Evolutionary conservation across 2,113 vertebrate species (phyloP).

Genomic region (Nannobrachium achirus): DNA sequence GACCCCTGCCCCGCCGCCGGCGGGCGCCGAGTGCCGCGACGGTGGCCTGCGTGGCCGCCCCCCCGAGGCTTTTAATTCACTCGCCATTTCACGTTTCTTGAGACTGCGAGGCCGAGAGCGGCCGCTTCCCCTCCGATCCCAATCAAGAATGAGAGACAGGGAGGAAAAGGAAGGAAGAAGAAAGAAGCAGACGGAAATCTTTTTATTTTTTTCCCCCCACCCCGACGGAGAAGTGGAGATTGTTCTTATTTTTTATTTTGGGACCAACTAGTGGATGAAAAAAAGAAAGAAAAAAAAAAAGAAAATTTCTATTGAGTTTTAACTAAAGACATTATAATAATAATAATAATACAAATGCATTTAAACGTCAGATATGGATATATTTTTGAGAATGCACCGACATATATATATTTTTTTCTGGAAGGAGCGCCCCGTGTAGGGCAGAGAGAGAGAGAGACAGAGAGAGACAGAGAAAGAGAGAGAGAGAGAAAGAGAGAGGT

Average conservation of each 20-base stretch:
- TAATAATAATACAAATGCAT: constrained; percentile 25
- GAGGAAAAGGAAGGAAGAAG: not conserved
- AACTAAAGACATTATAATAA: constrained; percentile 49
- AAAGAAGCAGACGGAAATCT: not conserved
- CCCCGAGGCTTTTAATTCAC: constrained; percentile 16
- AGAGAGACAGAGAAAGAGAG: not conserved
- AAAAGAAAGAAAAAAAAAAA: constrained; percentile 5
- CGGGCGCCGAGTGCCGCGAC: not conserved
- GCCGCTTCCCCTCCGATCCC: not conserved
- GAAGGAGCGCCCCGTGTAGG: constrained; percentile 7
- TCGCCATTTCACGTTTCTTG: not conserved
- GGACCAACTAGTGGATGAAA: constrained; percentile 23
- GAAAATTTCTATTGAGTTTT: constrained; percentile 27
- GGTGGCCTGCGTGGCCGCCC: too few species aligned
- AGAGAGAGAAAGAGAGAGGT: constrained; percentile 14
- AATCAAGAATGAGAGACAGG: constrained; percentile 5
- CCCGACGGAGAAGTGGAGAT: constrained; percentile 14
- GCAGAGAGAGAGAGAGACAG: not conserved
- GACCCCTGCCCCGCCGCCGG: too few species aligned
- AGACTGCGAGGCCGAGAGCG: not conserved
- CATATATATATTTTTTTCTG: constrained; percentile 14
- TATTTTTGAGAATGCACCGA: constrained; percentile 48
- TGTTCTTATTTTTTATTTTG: constrained; percentile 21
- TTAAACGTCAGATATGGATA: constrained; percentile 51
- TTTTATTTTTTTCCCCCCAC: not conserved